Conservation (phyloP, 2,888 invertebrate species). For the Euphydryas editha region DNA sequence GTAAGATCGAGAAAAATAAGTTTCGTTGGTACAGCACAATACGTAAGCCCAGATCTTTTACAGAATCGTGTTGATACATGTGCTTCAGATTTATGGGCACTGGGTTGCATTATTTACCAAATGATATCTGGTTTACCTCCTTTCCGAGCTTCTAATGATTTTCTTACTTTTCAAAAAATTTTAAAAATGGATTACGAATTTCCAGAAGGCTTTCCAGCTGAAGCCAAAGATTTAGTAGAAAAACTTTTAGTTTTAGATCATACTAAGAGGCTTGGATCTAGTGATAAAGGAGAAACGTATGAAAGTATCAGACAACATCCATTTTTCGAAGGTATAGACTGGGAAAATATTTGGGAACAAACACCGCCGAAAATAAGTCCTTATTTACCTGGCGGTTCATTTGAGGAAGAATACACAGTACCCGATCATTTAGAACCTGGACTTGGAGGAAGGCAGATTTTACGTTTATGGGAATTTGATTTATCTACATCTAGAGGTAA, state of each 20-base stretch:
- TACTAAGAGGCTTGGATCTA: slow-evolving; percentile 90
- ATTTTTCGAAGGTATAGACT: slow-evolving; percentile 93
- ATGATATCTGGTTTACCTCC: slow-evolving; percentile 97
- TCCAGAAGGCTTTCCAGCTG: slow-evolving; percentile 94
- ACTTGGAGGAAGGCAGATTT: slow-evolving; percentile 91
- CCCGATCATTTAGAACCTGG: slow-evolving; percentile 94
- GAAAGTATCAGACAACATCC: slow-evolving; percentile 92
- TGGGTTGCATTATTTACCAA: slow-evolving; percentile 98
- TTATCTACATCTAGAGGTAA: slow-evolving; percentile 81
- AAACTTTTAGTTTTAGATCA: slow-evolving; percentile 93
- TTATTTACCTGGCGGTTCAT: slow-evolving; percentile 88
- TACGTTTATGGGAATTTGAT: slow-evolving; percentile 89
- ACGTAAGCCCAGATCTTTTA: slow-evolving; percentile 98
- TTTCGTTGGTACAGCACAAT: slow-evolving; percentile 99
- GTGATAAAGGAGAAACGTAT: slow-evolving; percentile 88
- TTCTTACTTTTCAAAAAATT: slow-evolving; percentile 98
- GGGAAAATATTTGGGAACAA: slow-evolving; percentile 89
- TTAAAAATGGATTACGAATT: slow-evolving; percentile 95
- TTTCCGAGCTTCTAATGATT: slow-evolving; percentile 96
- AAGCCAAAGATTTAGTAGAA: slow-evolving; percentile 94
- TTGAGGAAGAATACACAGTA: slow-evolving; percentile 88
- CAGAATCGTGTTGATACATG: slow-evolving; percentile 89
- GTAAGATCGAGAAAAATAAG: slow-evolving; percentile 87
- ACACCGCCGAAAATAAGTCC: slow-evolving; percentile 93
- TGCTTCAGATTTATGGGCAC: slow-evolving; percentile 97